Evolutionary conservation across 2,888 invertebrate genomes (phyloP).

Genomic region (Arrhopalites spinosus): DNA sequence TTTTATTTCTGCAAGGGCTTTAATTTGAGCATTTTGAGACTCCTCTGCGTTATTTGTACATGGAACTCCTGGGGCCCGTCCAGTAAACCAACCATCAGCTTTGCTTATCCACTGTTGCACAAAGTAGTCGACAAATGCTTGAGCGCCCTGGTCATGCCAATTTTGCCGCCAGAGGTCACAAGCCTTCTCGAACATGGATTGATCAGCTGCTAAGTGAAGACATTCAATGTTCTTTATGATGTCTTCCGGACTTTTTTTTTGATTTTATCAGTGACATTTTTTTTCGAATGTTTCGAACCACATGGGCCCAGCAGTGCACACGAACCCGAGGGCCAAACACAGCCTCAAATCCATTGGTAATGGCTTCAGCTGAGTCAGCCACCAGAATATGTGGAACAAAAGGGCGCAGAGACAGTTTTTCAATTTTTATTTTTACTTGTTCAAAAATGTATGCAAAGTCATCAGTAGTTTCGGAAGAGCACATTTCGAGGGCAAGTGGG

Average conservation of each 20-base stretch:
- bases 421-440: neutral
- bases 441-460: conserved; percentile 31
- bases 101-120: neutral
- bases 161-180: neutral
- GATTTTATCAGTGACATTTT: neutral
- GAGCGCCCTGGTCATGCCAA: neutral
- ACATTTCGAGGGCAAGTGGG: conserved; percentile 22
- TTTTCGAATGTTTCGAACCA: conserved; percentile 10
- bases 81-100: neutral
- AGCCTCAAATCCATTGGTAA: conserved; percentile 22
- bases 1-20: neutral
- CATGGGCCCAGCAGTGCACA: conserved; percentile 35
- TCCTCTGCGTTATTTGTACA: conserved; percentile 20
- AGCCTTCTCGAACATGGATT: neutral
- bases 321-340: conserved; percentile 7
- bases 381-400: conserved; percentile 22
- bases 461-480: conserved; percentile 6
- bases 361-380: conserved; percentile 37
- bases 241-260: neutral
- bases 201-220: neutral
- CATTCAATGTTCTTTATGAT: neutral
- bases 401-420: neutral
- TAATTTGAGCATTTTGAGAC: neutral
- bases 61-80: neutral
- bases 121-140: conserved; percentile 7